Conservation (phyloP, 2,888 invertebrate genomes). For the Cantharis lateralis region DNA sequence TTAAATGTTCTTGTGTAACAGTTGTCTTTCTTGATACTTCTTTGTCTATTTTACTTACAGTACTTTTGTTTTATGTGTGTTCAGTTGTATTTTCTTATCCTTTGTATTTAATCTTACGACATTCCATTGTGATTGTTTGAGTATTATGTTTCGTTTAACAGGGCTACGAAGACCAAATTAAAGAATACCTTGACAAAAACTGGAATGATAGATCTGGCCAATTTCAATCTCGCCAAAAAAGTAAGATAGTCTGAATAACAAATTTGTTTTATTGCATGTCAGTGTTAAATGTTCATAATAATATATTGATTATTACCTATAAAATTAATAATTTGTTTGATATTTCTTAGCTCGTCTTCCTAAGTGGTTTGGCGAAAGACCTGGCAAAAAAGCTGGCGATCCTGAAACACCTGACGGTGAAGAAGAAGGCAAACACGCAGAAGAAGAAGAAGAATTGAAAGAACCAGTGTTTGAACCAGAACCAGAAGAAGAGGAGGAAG, state of each 20-base stretch:
- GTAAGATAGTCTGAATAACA: constrained; percentile 64
- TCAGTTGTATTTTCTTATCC: constrained; percentile 9
- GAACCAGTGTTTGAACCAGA: constrained; percentile 70
- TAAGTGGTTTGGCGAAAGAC: constrained; percentile 95
- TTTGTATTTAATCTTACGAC: constrained; percentile 3
- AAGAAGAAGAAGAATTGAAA: constrained; percentile 64
- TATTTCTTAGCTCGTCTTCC: constrained; percentile 80
- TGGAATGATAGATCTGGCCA: constrained; percentile 88
- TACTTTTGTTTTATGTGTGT: constrained; percentile 8
- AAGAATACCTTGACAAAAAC: constrained; percentile 83
- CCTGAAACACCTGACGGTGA: constrained; percentile 90
- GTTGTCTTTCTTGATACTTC: background rate
- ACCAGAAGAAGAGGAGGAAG: constrained; percentile 76
- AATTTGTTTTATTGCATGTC: constrained; percentile 23
- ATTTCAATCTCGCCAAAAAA: constrained; percentile 87
- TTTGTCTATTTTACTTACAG: background rate
- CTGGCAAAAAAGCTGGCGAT: constrained; percentile 89
- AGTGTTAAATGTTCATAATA: constrained; percentile 6
- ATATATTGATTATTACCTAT: background rate
- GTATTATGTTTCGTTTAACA: constrained; percentile 50
- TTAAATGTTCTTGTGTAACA: background rate
- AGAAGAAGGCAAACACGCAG: constrained; percentile 80
- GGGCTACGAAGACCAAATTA: constrained; percentile 84
- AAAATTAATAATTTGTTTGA: background rate
- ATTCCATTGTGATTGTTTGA: constrained; percentile 6